A percentile compares a stretch with the other conserved stretches of the same genome.
These are phyloP conservation scores for Microcaecilia unicolor DNA, from an alignment of 2,797 vertebrate genomes.

Conservation along the genomic window DNA sequence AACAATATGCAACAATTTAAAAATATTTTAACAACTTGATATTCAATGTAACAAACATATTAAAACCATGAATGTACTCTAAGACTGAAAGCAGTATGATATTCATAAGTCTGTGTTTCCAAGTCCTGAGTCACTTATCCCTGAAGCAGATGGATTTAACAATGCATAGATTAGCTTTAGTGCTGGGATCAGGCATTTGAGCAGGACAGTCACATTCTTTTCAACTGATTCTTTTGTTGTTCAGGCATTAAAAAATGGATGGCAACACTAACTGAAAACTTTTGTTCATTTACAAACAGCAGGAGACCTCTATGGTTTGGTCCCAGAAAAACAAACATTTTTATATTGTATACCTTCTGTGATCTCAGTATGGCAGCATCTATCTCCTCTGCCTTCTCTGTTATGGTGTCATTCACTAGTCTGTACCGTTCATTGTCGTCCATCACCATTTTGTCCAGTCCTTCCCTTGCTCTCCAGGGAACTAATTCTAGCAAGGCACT, in stretches of 20 bases:
- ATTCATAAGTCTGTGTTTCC: neutral
- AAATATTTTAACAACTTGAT: too few species aligned
- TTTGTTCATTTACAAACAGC: slow-evolving; percentile 1
- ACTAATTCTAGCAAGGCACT: slow-evolving; percentile 83
- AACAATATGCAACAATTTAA: too few species aligned
- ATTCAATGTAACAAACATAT: too few species aligned
- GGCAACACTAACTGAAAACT: neutral
- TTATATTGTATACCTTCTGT: slow-evolving; percentile 78
- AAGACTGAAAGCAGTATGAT: too few species aligned
- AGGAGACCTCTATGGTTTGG: neutral
- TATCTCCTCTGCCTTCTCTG: slow-evolving; percentile 79
- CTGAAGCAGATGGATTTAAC: slow-evolving; percentile 19
- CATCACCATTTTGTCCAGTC: slow-evolving; percentile 80
- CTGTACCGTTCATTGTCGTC: slow-evolving; percentile 84
- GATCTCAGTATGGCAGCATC: slow-evolving; percentile 81
- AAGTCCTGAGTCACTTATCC: neutral
- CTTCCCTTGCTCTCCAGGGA: slow-evolving; percentile 87
- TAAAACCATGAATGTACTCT: too few species aligned
- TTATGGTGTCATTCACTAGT: slow-evolving; percentile 62
- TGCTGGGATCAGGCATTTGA: slow-evolving; percentile 5
- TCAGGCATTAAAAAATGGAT: slow-evolving; percentile 2
- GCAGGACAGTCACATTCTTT: slow-evolving; percentile 11
- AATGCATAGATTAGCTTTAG: slow-evolving; percentile 15
- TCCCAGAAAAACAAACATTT: neutral
- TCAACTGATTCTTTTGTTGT: slow-evolving; percentile 10